Evolutionary conservation across 2,888 invertebrate genomes (phyloP).

Genomic region (Drosophila leonis): DNA sequence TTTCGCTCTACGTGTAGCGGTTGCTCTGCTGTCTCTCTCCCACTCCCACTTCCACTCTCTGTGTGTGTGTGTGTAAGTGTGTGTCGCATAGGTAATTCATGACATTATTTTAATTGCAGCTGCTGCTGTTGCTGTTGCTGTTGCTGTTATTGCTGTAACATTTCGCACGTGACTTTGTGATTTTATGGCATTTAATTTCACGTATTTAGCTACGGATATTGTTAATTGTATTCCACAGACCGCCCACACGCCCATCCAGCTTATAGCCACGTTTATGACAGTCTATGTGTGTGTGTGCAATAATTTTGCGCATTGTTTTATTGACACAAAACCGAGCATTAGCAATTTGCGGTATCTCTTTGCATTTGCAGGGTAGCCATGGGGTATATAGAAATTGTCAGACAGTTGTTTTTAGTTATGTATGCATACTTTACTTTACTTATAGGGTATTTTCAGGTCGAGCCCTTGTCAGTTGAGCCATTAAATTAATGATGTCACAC

Average conservation of each 20-base stretch:
- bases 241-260: slow-evolving; percentile 1
- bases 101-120: slow-evolving; percentile 79
- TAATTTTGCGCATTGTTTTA: slow-evolving; percentile 48
- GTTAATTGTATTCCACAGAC: slow-evolving; percentile 70
- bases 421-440: neutral
- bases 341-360: slow-evolving; percentile 36
- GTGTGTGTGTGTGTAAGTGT: slow-evolving; percentile 14
- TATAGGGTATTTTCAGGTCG: neutral
- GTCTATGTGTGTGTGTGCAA: slow-evolving; percentile 23
- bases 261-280: slow-evolving; percentile 47
- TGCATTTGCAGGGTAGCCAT: slow-evolving; percentile 4
- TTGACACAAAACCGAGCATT: slow-evolving; percentile 46
- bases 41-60: neutral
- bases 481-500: slow-evolving; percentile 60
- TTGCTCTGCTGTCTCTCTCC: slow-evolving; percentile 7
- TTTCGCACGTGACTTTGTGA: slow-evolving; percentile 82
- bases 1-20: slow-evolving; percentile 37
- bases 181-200: slow-evolving; percentile 83
- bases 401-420: neutral
- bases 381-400: neutral
- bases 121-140: slow-evolving; percentile 38
- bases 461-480: neutral
- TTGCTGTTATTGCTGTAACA: slow-evolving; percentile 60
- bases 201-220: slow-evolving; percentile 80
- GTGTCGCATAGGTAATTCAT: slow-evolving; percentile 68